Evolutionary conservation across 35 echinoderm and acorn worm species (phyloP).

Genomic region (Lytechinus variegatus): DNA sequence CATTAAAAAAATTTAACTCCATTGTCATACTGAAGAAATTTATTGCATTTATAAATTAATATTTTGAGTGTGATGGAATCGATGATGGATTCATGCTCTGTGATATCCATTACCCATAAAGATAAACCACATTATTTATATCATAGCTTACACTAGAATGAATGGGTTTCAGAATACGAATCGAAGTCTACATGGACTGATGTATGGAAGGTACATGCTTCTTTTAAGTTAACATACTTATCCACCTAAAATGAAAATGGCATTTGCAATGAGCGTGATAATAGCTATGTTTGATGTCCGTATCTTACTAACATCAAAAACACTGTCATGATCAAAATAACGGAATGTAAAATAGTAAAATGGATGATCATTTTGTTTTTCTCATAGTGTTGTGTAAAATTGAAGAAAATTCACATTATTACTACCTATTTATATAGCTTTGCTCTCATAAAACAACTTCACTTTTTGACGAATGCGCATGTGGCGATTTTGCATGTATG

Average conservation of each 20-base stretch:
- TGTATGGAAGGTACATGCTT: too few species aligned
- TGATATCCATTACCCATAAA: too few species aligned
- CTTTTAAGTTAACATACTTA: too few species aligned
- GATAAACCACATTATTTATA: too few species aligned
- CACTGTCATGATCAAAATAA: neutral
- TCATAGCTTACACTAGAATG: too few species aligned
- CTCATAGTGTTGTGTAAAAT: neutral
- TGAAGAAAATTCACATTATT: neutral
- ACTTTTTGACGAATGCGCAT: conserved; percentile 36
- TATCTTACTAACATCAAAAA: neutral
- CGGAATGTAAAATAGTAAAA: neutral
- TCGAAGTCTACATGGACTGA: too few species aligned
- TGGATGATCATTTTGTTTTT: neutral
- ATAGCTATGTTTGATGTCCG: neutral
- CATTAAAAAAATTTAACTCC: too few species aligned
- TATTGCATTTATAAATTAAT: too few species aligned
- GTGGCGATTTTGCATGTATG: neutral
- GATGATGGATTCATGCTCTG: too few species aligned
- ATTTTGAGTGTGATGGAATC: too few species aligned
- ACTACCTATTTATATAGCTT: neutral
- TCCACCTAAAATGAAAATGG: neutral
- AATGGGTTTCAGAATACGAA: too few species aligned
- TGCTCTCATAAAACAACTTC: conserved; percentile 43
- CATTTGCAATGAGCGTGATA: neutral
- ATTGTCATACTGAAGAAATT: too few species aligned